Base-by-base conservation (phyloP, 2,888 invertebrate genomes). In the Dione juno region DNA sequence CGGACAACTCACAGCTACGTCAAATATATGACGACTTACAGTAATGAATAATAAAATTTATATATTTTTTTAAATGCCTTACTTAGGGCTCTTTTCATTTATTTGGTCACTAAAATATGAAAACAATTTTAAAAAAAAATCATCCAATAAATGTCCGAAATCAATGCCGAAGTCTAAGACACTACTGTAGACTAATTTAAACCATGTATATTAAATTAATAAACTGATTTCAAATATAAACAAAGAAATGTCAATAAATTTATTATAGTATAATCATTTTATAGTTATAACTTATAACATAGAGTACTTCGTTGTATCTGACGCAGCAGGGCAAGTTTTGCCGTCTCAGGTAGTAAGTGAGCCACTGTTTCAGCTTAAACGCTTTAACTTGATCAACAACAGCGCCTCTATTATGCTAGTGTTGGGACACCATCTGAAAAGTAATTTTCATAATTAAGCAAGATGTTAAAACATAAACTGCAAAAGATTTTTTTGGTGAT, bases 351-450 rank as follows among this genome's bases (percentile, higher is more conserved):
- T 90, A 92, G 88, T 90, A 90, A 90, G 90, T 90, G 90, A 90
- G 89, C 88, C 87, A 89, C 90, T 86, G 89, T 90, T 90, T 91
- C 91, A 92, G 92, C 90, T 91, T 91, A 90, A 92, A 89, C 84
- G 87, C 84, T 87, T 80, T 81, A 86, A 87, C 88, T 92, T 86
- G 85, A 84, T 80, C 80, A 82, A 86, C 88, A 90, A 88, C n/a
- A 85, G 80, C 80, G 81, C 78, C 75, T 77, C 78, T 75, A 78
- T 73, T 76, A 69, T 77, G 81, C 76, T 48, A 78, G 84, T 66
- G 75, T 41, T 58, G 69, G 16, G 52, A 14, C 52, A 43, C 21
- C n/a, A 59, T 11, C 52, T 66, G 58, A 21, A 66, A 70, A 11
- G 11, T 43, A 59, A 59, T 28, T 43, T 43, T 59, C 21, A 59